Conservation (phyloP, 1,140 invertebrate genomes). For the Diachasmimorpha longicaudata region DNA sequence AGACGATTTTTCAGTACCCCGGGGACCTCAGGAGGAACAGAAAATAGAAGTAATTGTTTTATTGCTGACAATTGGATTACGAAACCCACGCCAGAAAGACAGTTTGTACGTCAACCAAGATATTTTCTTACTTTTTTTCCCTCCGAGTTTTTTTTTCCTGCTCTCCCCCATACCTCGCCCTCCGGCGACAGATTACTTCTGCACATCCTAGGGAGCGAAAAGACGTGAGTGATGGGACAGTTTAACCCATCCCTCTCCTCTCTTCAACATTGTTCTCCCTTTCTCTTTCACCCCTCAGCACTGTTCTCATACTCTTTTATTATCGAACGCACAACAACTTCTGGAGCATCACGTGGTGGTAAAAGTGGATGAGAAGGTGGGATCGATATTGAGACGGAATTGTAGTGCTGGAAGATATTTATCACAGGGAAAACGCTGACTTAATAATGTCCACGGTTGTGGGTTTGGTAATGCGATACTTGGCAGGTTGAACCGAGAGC, state of each 20-base stretch:
- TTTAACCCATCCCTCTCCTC: slow-evolving; percentile 16
- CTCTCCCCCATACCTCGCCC: slow-evolving; percentile 6
- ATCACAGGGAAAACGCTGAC: slow-evolving; percentile 1
- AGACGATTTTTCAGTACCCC: background rate
- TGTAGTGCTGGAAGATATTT: slow-evolving; percentile 16
- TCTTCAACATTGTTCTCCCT: slow-evolving; percentile 3
- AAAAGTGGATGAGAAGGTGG: slow-evolving; percentile 22
- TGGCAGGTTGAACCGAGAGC: background rate
- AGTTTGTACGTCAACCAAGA: background rate
- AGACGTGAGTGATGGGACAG: slow-evolving; percentile 30
- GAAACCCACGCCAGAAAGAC: background rate
- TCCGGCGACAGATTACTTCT: slow-evolving; percentile 36
- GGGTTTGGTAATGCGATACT: background rate
- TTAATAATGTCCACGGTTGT: background rate
- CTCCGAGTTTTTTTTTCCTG: slow-evolving; percentile 3
- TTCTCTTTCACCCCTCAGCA: background rate
- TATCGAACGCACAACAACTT: slow-evolving; percentile 27
- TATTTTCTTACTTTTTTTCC: slow-evolving; percentile 7
- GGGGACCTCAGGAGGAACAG: background rate
- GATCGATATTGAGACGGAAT: slow-evolving; percentile 20
- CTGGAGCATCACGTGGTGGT: slow-evolving; percentile 16
- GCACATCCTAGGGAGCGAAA: slow-evolving; percentile 18
- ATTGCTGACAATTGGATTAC: slow-evolving; percentile 28
- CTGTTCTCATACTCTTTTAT: slow-evolving; percentile 1
- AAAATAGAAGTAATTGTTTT: slow-evolving; percentile 23